phyloP scores from a whole-genome alignment of 2,113 vertebrate species.

The Herpetotheres cachinnans region DNA sequence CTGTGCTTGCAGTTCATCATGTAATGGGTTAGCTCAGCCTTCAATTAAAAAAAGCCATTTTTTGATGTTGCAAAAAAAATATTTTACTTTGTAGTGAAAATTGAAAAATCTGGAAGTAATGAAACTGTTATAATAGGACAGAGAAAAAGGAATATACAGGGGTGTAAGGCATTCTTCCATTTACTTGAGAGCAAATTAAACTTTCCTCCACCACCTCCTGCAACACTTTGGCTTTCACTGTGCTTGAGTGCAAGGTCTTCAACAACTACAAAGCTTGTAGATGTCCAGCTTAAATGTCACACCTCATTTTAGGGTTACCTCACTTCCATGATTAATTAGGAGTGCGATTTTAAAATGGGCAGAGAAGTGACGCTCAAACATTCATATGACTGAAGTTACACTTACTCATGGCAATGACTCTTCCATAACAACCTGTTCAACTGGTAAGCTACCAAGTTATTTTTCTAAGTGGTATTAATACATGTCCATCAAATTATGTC shows the following conservation, averaged over 20 bases:
- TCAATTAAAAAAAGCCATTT: background rate
- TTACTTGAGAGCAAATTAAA: background rate
- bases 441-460: background rate
- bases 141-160: background rate
- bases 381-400: background rate
- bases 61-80: background rate
- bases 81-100: background rate
- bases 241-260: background rate
- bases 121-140: background rate
- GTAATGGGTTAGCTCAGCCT: background rate
- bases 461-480: background rate
- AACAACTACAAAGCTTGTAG: background rate
- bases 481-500: background rate
- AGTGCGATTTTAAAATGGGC: background rate
- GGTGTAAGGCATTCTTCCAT: background rate
- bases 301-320: background rate
- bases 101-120: background rate
- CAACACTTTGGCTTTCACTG: background rate
- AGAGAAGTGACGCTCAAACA: background rate
- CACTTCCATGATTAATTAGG: background rate
- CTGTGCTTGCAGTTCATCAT: background rate
- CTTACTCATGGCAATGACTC: background rate
- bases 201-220: background rate
- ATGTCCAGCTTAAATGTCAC: background rate
- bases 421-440: background rate